Evolutionary conservation across 2,797 vertebrate genomes (phyloP).

Genomic region (Australoheros facetus): DNA sequence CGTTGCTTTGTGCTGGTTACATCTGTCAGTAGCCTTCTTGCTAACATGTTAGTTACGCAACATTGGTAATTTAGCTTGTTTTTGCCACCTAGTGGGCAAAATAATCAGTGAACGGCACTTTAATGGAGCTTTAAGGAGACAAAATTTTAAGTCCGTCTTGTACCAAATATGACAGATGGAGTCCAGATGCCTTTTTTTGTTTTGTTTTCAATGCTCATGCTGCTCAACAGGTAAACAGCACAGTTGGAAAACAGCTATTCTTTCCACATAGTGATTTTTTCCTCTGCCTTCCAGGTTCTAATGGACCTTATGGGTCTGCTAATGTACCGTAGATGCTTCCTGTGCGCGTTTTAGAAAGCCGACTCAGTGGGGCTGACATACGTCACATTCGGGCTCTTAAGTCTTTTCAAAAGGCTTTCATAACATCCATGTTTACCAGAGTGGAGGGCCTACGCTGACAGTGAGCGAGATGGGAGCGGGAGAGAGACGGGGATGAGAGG

Average conservation of each 20-base stretch:
- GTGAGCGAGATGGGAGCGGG: slow-evolving; percentile 17
- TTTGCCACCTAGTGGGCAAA: not conserved
- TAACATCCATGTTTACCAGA: slow-evolving; percentile 61
- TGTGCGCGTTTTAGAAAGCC: slow-evolving; percentile 15
- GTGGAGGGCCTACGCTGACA: slow-evolving; percentile 26
- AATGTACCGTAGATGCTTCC: slow-evolving; percentile 51
- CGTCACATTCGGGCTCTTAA: slow-evolving; percentile 48
- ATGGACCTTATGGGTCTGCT: slow-evolving; percentile 52
- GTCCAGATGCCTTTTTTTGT: not conserved
- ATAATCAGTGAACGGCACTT: not conserved
- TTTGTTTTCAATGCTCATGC: not conserved
- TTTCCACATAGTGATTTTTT: not conserved
- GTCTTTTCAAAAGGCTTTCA: slow-evolving; percentile 60
- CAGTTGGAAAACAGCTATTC: slow-evolving; percentile 11
- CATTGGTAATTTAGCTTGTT: not conserved
- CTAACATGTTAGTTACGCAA: not conserved
- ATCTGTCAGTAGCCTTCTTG: not conserved
- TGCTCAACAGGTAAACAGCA: slow-evolving; percentile 18
- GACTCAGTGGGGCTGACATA: slow-evolving; percentile 20
- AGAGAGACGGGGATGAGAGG: slow-evolving; percentile 21
- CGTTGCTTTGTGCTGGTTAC: not conserved
- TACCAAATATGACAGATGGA: not conserved
- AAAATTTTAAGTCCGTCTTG: not conserved
- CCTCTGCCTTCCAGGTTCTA: slow-evolving; percentile 28
- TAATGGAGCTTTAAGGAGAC: not conserved